phyloP scores from a whole-genome alignment of 2,888 invertebrate species.

The Diarsia rubi region DNA sequence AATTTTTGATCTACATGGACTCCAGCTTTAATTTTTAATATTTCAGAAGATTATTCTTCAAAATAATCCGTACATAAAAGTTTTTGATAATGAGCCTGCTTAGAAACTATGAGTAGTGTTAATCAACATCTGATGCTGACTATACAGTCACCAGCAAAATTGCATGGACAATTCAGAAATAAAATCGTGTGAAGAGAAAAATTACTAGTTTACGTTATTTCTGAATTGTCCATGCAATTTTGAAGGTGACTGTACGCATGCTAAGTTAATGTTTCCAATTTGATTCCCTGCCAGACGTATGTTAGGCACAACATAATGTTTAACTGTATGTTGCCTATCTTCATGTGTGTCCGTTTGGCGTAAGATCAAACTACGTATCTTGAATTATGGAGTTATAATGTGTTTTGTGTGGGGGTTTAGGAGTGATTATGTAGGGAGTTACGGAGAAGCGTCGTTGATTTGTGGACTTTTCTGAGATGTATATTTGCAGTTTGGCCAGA shows the following conservation, averaged over 20 bases:
- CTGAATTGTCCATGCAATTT: too few relatives aligned
- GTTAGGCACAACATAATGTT: slow-evolving; percentile 61
- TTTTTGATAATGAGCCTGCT: too few relatives aligned
- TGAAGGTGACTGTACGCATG: slow-evolving; percentile 14
- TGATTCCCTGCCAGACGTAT: slow-evolving; percentile 67
- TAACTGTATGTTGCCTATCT: slow-evolving; percentile 60
- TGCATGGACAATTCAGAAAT: too few relatives aligned
- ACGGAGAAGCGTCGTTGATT: neutral
- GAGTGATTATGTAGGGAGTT: slow-evolving; percentile 8
- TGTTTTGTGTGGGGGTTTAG: slow-evolving; percentile 45
- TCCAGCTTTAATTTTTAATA: too few relatives aligned
- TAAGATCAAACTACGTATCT: slow-evolving; percentile 60
- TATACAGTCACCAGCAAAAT: too few relatives aligned
- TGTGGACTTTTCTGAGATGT: neutral
- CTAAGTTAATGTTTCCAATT: slow-evolving; percentile 67
- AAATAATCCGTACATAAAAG: too few relatives aligned
- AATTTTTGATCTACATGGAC: too few relatives aligned
- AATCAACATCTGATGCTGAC: too few relatives aligned
- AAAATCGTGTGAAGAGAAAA: too few relatives aligned
- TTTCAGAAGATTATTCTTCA: too few relatives aligned
- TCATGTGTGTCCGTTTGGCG: slow-evolving; percentile 63
- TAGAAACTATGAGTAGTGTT: too few relatives aligned
- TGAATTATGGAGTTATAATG: slow-evolving; percentile 59
- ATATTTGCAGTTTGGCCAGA: neutral
- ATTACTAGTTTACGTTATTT: too few relatives aligned